These are phyloP conservation scores for Apocrypta bakeri DNA, from an alignment of 1,140 invertebrate species.

Conservation along the genomic window DNA sequence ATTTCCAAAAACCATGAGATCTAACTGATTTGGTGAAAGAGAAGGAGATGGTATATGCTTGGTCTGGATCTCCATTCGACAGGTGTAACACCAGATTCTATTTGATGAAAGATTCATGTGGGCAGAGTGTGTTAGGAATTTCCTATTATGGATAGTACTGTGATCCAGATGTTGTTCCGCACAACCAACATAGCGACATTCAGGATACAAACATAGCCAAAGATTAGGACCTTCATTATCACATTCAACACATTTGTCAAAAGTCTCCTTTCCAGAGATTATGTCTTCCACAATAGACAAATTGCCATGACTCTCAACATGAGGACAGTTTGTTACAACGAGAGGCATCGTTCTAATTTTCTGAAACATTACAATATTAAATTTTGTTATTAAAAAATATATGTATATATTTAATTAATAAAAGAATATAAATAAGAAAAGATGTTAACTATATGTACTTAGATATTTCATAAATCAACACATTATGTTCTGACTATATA, in stretches of 20 bases:
- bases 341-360: conserved; percentile 63
- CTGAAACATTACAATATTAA: conserved; percentile 14
- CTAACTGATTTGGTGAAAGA: conserved; percentile 67
- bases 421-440: not conserved
- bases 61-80: conserved; percentile 83
- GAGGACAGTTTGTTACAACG: conserved; percentile 66
- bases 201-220: conserved; percentile 87
- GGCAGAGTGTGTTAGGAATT: conserved; percentile 82
- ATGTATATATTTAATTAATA: not conserved
- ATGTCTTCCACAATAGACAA: conserved; percentile 64
- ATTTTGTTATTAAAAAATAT: not conserved
- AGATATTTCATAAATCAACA: not conserved
- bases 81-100: conserved; percentile 90
- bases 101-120: conserved; percentile 89
- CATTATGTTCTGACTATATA: not conserved
- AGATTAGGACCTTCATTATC: conserved; percentile 80
- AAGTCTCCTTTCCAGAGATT: conserved; percentile 63
- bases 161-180: conserved; percentile 86
- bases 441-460: not conserved
- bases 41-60: conserved; percentile 62
- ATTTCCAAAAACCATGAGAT: conserved; percentile 58
- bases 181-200: conserved; percentile 87
- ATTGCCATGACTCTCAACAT: conserved; percentile 65
- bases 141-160: conserved; percentile 84
- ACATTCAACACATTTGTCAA: conserved; percentile 68